A percentile compares a stretch with the other conserved stretches of the same genome.
Evolutionary conservation across 1,140 invertebrate species (phyloP).

Genomic region (Acromyrmex charruanus): DNA sequence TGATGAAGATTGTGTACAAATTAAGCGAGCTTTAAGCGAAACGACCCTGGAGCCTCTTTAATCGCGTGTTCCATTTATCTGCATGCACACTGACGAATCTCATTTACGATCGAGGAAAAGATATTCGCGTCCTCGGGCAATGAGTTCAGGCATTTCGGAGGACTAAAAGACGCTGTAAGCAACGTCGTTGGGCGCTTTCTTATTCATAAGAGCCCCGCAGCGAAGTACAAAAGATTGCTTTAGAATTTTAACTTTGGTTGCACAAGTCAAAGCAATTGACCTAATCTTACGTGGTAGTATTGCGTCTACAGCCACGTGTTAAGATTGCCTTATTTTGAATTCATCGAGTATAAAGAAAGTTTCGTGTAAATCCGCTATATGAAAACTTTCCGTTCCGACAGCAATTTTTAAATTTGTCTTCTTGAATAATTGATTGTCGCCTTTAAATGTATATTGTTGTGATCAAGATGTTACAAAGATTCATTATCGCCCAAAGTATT

Average conservation of each 20-base stretch:
- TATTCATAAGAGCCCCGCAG: conserved; percentile 37
- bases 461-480: not conserved
- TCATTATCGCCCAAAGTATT: not conserved
- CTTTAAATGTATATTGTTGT: not conserved
- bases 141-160: not conserved
- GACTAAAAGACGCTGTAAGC: not conserved
- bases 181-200: not conserved
- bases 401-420: conserved; percentile 13
- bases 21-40: not conserved
- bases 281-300: conserved; percentile 27
- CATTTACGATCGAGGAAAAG: not conserved
- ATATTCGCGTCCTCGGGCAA: not conserved
- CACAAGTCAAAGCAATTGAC: conserved; percentile 31
- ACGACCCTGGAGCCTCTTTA: not conserved
- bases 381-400: not conserved
- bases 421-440: conserved; percentile 17
- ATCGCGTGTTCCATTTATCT: not conserved
- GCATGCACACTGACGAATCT: not conserved
- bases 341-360: conserved; percentile 1
- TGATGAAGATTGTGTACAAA: too few relatives aligned
- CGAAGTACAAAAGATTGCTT: conserved; percentile 30
- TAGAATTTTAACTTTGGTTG: conserved; percentile 42
- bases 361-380: not conserved
- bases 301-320: conserved; percentile 20
- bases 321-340: conserved; percentile 28